Base-by-base conservation (phyloP, 1,140 invertebrate species). In the Habropoda laboriosa region DNA sequence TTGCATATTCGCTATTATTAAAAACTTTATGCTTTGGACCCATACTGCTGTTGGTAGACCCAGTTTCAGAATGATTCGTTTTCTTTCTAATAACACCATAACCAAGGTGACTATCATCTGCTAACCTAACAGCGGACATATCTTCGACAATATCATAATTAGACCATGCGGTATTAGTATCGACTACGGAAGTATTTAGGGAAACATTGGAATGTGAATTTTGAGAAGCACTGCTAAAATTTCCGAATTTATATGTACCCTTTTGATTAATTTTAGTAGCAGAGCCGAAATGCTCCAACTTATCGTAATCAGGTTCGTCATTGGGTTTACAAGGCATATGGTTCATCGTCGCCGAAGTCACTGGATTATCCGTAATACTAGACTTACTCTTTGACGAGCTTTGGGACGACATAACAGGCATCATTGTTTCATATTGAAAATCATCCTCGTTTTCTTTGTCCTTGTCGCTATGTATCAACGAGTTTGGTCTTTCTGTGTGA, bases 41-140 rank as follows among this genome's bases (percentile, higher is more conserved):
- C 68, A 93, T 74, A 58, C 93, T 91, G 51, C 91, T 47, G 89
- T 89, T 89, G 92, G 91, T 55, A 89, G 92, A 27, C 92, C 92
- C 73, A 92, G 93, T 42, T 88, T 93, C 83, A 3, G 93, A 90
- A 16, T 91, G 91, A 78, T 90, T 93, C 53, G 92, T 93, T 68
- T 95, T 94, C 89, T 97, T 97, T 58, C 96, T 93, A 24, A 97
- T 95, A 82, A 96, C 94, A 12, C 96, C 96, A 89, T 97, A 97
- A 4, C 96, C 96, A 79, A 95, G 94, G 93, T 96, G 96, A 80
- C 95, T 96, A 90, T 97, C 96, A 89, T 97, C 96, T 42, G 96
- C 96, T 80, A 96, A 91, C 83, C 96, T 94, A 72, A 95, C 94
- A 61, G 94, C 93, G 75, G 95, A 94, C 92, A 96, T 95, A n/a